Evolutionary conservation across 2,797 vertebrate species (phyloP), one percentile per base, ranked within the genome.

Genomic region (Hipposideros larvatus): DNA sequence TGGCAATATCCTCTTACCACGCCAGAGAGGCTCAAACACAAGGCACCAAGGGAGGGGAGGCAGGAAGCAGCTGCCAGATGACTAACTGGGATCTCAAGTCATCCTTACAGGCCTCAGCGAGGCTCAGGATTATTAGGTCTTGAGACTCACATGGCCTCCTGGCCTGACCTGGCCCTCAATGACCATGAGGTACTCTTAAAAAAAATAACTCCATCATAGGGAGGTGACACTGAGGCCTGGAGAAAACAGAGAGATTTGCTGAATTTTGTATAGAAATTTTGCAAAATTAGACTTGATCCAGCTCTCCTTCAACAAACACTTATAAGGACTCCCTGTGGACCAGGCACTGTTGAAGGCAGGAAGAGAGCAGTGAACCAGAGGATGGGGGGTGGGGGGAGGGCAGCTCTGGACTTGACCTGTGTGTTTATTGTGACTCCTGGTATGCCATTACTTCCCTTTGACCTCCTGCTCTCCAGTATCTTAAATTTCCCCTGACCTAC

Each of bases 41-140:
- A 74, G 77, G 43, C 59, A 22, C 11, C 0, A 9, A 88, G 83
- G 48, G 87, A 61, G 41, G 37, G 51, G 48, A 63, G 74, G 68
- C 95, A 80, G 87, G 71, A 95, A 94, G 80, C 96, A 74, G 92
- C 96, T 95, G 96, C 93, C 31, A n/a, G 71, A 59, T 87, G 91
- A 96, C 92, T 93, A 87, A 90, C 19, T 28, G 48, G 70, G 83
- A 83, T 80, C 79, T 70, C 55, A n/a, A 83, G 94, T 77, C 96
- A 96, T 46, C 91, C 73, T 95, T 28, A 48, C 31, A 55, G 73
- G 57, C 57, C 86, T 91, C 74, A 37, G 92, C 5, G 13, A 71
- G 77, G 83, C 74, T 86, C 41, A 2, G 41, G 34, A 48, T 57
- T 24, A 53, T 31, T 51, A 77, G 46, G 41, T 83, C 11, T 31